Base-by-base conservation (phyloP, 1,140 invertebrate genomes). In the Pogonomyrmex barbatus region DNA sequence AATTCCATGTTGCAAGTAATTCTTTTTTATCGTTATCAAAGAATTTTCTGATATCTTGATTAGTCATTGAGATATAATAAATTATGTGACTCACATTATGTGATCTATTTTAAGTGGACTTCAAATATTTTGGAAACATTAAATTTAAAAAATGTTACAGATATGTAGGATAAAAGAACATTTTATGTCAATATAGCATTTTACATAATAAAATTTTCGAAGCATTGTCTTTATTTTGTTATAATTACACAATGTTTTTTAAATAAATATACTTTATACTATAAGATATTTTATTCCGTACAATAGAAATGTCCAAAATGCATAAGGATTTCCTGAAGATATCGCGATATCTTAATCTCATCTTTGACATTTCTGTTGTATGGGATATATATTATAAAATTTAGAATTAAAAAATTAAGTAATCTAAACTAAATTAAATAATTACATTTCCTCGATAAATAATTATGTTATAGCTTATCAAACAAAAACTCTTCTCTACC, bases 1-100 rank as follows among this genome's bases (percentile, higher is more conserved):
- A 68, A n/a, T 24, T 47, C 0, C 47, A 45, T 67, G 9, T 67
- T n/a, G 30, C 24, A 68, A 30, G 47, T 68, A 47, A 45, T 45
- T 45, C 63, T 47, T 68, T 30, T n/a, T 68, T 68, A 47, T 5
- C 39, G 63, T 67, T 68, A 68, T 47, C 42, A 47, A 68, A 39
- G 50, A 42, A 14, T 14, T 33, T 30, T 47, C 14, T 5, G 24
- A 14, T 70, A 70, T 70, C 67, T 70, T 50, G 6, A 24, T 70
- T 70, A 50, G 12, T 70, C 24, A 70, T 50, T 17, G 45, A 47
- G 45, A 70, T 70, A 47, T 70, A 70, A 47, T 12, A 70, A 12
- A 17, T 70, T 47, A 70, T 24, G 6, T 70, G 67, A 70, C 24
- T 70, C 17, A 70, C 6, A 17, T 0, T 30, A 30, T 30, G 67